Conservation (phyloP, 2,797 vertebrate genomes). For the Clarias laeviceps region DNA sequence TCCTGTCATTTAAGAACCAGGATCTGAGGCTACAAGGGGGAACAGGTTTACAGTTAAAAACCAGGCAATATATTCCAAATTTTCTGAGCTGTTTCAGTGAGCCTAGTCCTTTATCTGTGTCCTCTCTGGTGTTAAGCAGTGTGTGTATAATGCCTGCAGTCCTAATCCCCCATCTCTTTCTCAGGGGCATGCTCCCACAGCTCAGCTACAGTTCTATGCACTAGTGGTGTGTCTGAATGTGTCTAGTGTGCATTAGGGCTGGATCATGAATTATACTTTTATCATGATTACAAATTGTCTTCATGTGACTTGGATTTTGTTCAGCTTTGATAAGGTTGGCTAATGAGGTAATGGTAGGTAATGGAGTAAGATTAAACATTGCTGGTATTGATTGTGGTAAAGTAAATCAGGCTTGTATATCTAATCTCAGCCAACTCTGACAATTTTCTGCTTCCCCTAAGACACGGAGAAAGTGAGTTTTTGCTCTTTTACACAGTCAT, state of each 20-base stretch:
- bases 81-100: not conserved
- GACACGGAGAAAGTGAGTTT: too few relatives aligned
- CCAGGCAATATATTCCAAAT: not conserved
- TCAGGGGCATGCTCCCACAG: not conserved
- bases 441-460: not conserved
- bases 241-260: not conserved
- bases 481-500: too few relatives aligned
- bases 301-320: not conserved
- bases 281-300: not conserved
- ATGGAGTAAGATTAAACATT: not conserved
- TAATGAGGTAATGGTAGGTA: not conserved
- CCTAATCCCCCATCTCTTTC: not conserved
- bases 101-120: not conserved
- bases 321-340: not conserved
- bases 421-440: not conserved
- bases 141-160: not conserved
- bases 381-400: constrained; percentile 1
- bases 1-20: too few relatives aligned
- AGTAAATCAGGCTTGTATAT: not conserved
- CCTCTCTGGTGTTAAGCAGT: not conserved
- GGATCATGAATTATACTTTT: not conserved
- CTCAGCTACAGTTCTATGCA: not conserved
- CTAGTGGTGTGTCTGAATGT: not conserved
- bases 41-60: not conserved
- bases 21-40: not conserved